A percentile compares a stretch with the other conserved stretches of the same genome.
These are phyloP conservation scores for Zoanthus solanderi DNA, from an alignment of 92 coral and sea anemone genomes.

Conservation along the genomic window DNA sequence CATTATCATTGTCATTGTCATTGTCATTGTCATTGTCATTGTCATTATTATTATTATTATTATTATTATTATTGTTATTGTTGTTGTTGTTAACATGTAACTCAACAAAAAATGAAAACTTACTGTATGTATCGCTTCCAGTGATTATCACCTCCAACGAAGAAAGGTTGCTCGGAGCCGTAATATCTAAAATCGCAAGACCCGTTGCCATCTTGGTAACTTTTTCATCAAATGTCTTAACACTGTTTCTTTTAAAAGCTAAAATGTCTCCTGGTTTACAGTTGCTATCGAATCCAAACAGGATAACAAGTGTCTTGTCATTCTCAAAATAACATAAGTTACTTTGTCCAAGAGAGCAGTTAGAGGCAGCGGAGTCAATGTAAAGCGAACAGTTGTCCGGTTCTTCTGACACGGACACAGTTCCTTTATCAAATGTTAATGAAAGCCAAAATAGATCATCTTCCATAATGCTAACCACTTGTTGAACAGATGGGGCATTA, in stretches of 20 bases:
- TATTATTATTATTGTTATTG: too few relatives aligned
- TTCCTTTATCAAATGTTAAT: not conserved
- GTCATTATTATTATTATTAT: too few relatives aligned
- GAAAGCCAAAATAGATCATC: slow-evolving; percentile 21
- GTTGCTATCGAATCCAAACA: slow-evolving; percentile 27
- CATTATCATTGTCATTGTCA: too few relatives aligned
- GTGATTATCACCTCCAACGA: not conserved
- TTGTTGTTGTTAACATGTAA: not conserved
- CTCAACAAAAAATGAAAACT: not conserved
- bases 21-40: too few relatives aligned
- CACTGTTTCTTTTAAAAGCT: not conserved
- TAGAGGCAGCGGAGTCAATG: slow-evolving; percentile 25
- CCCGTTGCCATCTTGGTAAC: not conserved
- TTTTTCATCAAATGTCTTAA: not conserved
- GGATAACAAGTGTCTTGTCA: not conserved
- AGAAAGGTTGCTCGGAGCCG: not conserved
- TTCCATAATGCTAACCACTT: slow-evolving; percentile 3
- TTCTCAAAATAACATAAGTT: slow-evolving; percentile 20
- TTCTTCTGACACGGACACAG: not conserved
- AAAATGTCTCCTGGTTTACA: slow-evolving; percentile 27
- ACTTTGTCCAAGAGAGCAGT: slow-evolving; percentile 41
- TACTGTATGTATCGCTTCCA: slow-evolving; percentile 28
- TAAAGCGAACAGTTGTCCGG: slow-evolving; percentile 28
- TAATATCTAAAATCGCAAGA: not conserved
- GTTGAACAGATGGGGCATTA: not conserved